phyloP scores from a whole-genome alignment of 2,888 invertebrate species.

The Pharmacophagus antenor region DNA sequence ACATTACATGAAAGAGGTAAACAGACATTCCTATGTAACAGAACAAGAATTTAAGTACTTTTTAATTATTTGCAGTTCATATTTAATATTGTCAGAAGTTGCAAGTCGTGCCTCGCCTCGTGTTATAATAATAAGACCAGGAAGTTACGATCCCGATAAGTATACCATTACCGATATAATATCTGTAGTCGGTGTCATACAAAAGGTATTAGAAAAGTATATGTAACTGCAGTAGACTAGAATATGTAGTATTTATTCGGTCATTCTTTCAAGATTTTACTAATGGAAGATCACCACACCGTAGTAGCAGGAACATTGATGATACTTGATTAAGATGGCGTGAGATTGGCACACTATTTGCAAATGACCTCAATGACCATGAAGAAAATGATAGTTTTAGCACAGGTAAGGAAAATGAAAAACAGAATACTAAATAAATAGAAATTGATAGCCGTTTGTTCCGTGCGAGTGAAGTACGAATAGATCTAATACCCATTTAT shows the following conservation, averaged over 20 bases:
- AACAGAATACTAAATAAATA: background rate
- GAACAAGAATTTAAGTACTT: background rate
- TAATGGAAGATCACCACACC: constrained; percentile 24
- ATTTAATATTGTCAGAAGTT: constrained; percentile 50
- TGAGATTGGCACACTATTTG: constrained; percentile 71
- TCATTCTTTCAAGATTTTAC: background rate
- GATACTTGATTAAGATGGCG: constrained; percentile 74
- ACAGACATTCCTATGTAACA: background rate
- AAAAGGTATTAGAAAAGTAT: constrained; percentile 44
- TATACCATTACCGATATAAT: constrained; percentile 52
- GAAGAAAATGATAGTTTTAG: constrained; percentile 70
- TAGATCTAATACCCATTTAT: no score
- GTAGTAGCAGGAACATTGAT: constrained; percentile 65
- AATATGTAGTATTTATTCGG: background rate
- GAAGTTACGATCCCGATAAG: constrained; percentile 67
- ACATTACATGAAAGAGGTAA: background rate
- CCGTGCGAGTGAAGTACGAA: no score
- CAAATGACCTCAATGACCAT: constrained; percentile 74
- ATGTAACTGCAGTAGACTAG: background rate
- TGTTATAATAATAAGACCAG: constrained; percentile 75
- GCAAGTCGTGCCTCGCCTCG: constrained; percentile 58
- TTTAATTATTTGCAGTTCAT: constrained; percentile 12
- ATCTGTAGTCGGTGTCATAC: constrained; percentile 43
- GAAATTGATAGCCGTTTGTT: no score
- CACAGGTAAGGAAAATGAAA: constrained; percentile 48